Evolutionary conservation across 2,113 vertebrate genomes (phyloP).

Genomic region (Calyptomena viridis): DNA sequence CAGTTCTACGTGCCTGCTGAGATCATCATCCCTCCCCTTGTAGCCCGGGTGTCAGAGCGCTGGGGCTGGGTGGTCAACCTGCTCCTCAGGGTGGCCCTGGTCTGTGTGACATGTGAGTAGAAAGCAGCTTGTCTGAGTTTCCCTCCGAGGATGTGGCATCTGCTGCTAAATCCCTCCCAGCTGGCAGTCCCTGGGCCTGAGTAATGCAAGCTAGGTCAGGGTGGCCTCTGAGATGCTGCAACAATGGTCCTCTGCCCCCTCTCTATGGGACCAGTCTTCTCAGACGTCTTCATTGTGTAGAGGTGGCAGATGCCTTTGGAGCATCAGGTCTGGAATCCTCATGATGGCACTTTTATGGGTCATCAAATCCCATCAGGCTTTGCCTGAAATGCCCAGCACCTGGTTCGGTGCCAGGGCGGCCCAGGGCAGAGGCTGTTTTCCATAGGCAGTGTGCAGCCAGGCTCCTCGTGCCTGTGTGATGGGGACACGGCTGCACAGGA

Average conservation of each 20-base stretch:
- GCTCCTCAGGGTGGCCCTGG: constrained; percentile 78
- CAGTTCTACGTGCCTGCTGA: constrained; percentile 96
- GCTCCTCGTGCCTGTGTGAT: not conserved
- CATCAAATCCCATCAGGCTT: rapidly evolving
- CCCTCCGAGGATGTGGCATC: rapidly evolving
- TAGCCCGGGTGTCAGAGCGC: constrained; percentile 72
- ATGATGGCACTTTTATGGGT: not conserved
- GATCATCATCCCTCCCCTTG: constrained; percentile 82
- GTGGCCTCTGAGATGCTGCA: not conserved
- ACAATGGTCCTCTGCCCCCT: not conserved
- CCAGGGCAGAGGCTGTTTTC: not conserved
- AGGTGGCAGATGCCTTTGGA: not conserved
- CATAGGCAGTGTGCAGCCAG: not conserved
- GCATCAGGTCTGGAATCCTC: not conserved
- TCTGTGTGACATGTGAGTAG: constrained; percentile 90
- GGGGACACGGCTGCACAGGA: rapidly evolving
- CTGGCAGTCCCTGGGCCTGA: not conserved
- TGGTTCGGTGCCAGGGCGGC: not conserved
- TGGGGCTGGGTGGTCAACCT: constrained; percentile 79
- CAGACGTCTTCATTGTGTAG: not conserved
- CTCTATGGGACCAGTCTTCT: not conserved
- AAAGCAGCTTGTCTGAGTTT: not conserved
- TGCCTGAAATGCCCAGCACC: not conserved
- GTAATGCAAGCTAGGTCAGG: not conserved
- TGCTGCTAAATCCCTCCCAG: not conserved